Evolutionary conservation across 1,140 invertebrate genomes (phyloP).

Genomic region (Ladona fulva): DNA sequence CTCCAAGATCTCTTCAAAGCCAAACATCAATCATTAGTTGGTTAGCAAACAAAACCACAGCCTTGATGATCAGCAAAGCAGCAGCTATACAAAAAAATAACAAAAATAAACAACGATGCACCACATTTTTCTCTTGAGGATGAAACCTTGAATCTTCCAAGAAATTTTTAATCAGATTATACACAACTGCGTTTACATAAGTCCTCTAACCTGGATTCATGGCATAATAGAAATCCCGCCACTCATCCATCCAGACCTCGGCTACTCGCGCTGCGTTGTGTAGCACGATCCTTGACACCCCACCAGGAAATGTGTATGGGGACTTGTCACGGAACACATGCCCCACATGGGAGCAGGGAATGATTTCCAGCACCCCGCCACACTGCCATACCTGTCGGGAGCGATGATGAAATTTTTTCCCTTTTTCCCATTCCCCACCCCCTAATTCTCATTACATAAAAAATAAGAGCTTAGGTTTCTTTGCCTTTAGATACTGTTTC

Average conservation of each 20-base stretch:
- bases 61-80: slow-evolving; percentile 14
- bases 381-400: slow-evolving; percentile 88
- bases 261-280: slow-evolving; percentile 93
- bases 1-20: too few species aligned
- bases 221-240: slow-evolving; percentile 96
- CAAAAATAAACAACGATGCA: slow-evolving; percentile 7
- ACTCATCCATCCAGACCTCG: slow-evolving; percentile 98
- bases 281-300: slow-evolving; percentile 92
- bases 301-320: slow-evolving; percentile 98
- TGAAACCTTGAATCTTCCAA: background rate
- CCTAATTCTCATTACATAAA: background rate
- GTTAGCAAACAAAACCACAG: slow-evolving; percentile 15
- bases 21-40: background rate
- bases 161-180: background rate
- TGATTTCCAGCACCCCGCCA: slow-evolving; percentile 90
- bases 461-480: too few species aligned
- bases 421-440: background rate
- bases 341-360: slow-evolving; percentile 92
- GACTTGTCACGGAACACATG: slow-evolving; percentile 99
- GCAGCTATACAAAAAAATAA: slow-evolving; percentile 12
- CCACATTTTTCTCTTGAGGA: background rate
- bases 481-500: too few species aligned
- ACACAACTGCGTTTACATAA: background rate
- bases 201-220: slow-evolving; percentile 85
- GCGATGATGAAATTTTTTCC: background rate